Percentiles rank a stretch among this genome's conserved stretches.
Evolutionary conservation across 1,140 invertebrate species (phyloP).

Genomic region (Ceratoteleas bidentatus): DNA sequence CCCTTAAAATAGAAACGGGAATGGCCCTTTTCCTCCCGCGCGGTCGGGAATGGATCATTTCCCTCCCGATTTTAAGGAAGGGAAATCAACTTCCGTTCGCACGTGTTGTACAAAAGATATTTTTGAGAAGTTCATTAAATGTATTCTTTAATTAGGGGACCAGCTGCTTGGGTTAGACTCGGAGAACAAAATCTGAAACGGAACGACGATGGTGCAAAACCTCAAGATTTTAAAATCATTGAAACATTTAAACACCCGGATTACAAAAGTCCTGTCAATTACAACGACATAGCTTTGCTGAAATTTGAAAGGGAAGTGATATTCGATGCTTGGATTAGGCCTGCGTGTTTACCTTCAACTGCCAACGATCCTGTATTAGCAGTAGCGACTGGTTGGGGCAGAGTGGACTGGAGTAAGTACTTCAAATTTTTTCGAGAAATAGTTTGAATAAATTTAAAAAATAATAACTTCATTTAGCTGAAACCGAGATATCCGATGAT

Average conservation of each 20-base stretch:
- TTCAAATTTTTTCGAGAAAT: too few species aligned
- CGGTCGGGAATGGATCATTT: too few species aligned
- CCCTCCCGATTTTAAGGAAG: too few species aligned
- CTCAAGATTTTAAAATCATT: constrained; percentile 76
- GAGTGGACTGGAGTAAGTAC: constrained; percentile 73
- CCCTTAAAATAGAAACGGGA: too few species aligned
- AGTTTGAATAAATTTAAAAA: too few species aligned
- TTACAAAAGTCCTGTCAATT: constrained; percentile 77
- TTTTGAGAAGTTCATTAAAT: neutral
- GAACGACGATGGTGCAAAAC: constrained; percentile 76
- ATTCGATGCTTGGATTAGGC: constrained; percentile 81
- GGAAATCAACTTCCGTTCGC: too few species aligned
- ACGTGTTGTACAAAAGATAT: too few species aligned
- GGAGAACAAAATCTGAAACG: constrained; percentile 81
- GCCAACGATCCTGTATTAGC: constrained; percentile 63
- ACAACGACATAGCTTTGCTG: constrained; percentile 84
- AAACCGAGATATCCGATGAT: constrained; percentile 75
- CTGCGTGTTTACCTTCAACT: constrained; percentile 79
- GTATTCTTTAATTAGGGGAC: constrained; percentile 23
- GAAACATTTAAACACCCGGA: constrained; percentile 79
- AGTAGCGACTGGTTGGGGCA: constrained; percentile 82
- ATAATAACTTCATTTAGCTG: too few species aligned
- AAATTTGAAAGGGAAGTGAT: constrained; percentile 77
- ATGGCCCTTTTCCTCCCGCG: too few species aligned
- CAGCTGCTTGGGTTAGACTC: constrained; percentile 67